These are phyloP conservation scores for Cliona cf. orientalis DNA, from an alignment of 37 sponge, comb jelly and placozoan species.

Conservation along the genomic window DNA sequence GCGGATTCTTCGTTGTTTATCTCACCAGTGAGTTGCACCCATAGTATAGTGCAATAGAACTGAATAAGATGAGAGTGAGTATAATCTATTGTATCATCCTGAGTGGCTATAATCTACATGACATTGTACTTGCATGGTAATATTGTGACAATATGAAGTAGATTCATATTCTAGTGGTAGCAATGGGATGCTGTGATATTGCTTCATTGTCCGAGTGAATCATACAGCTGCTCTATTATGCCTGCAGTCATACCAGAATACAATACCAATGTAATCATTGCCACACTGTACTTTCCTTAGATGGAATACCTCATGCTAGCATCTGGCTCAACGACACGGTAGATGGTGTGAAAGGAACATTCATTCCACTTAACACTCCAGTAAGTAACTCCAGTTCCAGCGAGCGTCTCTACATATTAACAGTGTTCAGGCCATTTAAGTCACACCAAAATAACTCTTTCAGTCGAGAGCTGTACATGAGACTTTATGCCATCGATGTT, in stretches of 20 bases:
- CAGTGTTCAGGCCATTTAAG: constrained; percentile 26
- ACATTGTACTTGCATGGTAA: no score
- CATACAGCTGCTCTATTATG: no score
- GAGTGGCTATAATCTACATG: no score
- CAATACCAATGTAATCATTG: no score
- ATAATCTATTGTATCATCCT: no score
- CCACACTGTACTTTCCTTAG: not conserved
- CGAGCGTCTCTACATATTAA: constrained; percentile 18
- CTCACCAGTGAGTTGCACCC: constrained; percentile 26
- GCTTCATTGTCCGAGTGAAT: no score
- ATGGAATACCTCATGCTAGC: constrained; percentile 52
- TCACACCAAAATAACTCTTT: not conserved
- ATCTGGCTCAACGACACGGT: constrained; percentile 41
- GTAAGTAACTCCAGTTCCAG: not conserved
- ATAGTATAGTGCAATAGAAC: no score
- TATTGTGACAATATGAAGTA: no score
- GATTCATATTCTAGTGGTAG: no score
- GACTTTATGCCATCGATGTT: constrained; percentile 30
- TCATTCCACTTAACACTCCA: constrained; percentile 34
- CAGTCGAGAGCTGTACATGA: not conserved
- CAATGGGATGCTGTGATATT: no score
- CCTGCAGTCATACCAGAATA: no score
- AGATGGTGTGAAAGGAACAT: constrained; percentile 25
- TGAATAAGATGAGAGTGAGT: no score
- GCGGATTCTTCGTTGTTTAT: constrained; percentile 30